These are phyloP conservation scores for Pachyrhynchus sulphureomaculatus DNA, from an alignment of 1,140 invertebrate genomes.

Conservation along the genomic window DNA sequence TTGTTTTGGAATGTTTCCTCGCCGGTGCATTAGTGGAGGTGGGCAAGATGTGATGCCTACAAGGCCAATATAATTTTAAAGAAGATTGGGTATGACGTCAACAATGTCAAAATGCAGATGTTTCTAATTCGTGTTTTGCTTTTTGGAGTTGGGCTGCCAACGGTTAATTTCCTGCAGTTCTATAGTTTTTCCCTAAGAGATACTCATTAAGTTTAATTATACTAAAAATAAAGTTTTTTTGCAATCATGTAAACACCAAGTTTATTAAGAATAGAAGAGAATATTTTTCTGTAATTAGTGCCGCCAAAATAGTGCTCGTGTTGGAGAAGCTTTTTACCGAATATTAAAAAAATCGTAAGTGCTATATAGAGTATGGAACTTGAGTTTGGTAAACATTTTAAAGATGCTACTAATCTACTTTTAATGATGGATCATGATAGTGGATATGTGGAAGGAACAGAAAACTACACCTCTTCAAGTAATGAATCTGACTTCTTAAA, in stretches of 20 bases:
- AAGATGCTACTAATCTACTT: constrained; percentile 19
- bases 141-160: background rate
- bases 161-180: background rate
- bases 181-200: too few species aligned
- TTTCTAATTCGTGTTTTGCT: constrained; percentile 3
- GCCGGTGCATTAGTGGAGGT: too few species aligned
- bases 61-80: too few species aligned
- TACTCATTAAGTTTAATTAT: too few species aligned
- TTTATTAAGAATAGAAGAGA: too few species aligned
- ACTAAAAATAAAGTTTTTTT: too few species aligned
- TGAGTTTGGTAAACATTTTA: constrained; percentile 20
- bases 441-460: constrained; percentile 32
- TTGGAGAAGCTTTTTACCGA: background rate
- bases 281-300: background rate
- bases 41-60: too few species aligned
- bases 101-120: too few species aligned
- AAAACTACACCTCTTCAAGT: constrained; percentile 37
- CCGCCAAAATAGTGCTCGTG: constrained; percentile 2
- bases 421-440: constrained; percentile 45
- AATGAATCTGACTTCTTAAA: constrained; percentile 38
- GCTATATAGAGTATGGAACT: constrained; percentile 15
- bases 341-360: background rate
- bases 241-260: too few species aligned
- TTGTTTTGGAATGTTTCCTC: too few species aligned
- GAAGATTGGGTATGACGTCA: too few species aligned